phyloP scores from a whole-genome alignment of 2,888 invertebrate genomes.

The Meteorus colon region DNA sequence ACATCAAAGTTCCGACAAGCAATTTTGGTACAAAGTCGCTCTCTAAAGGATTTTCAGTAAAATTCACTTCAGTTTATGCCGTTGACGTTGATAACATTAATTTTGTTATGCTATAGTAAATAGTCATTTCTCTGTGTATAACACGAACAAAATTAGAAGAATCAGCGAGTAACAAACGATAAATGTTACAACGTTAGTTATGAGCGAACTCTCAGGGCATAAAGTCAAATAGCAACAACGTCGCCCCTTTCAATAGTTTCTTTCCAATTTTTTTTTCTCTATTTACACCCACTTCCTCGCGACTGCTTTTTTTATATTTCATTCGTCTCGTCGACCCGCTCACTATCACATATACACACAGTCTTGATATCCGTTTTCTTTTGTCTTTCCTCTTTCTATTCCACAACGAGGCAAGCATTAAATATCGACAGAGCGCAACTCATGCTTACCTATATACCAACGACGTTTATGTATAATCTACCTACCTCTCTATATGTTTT shows the following conservation, averaged over 20 bases:
- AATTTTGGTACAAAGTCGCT: too few species aligned
- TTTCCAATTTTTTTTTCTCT: neutral
- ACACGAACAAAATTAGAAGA: neutral
- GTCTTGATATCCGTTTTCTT: neutral
- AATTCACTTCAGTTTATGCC: too few species aligned
- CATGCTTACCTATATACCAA: neutral
- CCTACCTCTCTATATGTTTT: neutral
- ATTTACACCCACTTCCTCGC: neutral
- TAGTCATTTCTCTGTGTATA: neutral
- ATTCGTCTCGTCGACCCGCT: neutral
- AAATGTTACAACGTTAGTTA: conserved; percentile 57
- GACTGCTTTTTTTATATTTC: neutral
- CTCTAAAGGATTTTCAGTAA: too few species aligned
- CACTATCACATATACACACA: neutral
- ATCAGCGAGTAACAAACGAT: neutral
- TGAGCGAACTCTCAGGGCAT: conserved; percentile 57
- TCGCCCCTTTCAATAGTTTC: conserved; percentile 11
- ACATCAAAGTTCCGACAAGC: too few species aligned
- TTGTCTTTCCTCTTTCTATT: neutral
- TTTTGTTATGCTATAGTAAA: neutral
- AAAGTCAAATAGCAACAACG: conserved; percentile 51
- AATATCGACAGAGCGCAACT: neutral
- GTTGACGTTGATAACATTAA: neutral
- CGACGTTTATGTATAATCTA: neutral
- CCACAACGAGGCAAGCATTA: neutral